Percentiles rank a stretch among this genome's conserved stretches.
These are phyloP conservation scores for Bufo gargarizans DNA, from an alignment of 2,113 vertebrate species.

Conservation along the genomic window DNA sequence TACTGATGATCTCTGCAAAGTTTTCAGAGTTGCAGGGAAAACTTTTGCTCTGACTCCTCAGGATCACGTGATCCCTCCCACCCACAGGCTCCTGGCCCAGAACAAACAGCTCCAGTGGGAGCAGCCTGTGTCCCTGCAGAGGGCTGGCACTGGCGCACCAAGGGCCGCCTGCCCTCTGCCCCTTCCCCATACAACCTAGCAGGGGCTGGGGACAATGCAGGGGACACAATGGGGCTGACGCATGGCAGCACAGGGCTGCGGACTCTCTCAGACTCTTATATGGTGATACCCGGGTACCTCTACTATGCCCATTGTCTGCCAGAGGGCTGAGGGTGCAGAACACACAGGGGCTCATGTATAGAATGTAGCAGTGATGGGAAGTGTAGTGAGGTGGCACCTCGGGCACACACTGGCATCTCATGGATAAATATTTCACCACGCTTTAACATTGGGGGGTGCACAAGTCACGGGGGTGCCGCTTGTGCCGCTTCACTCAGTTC, in stretches of 20 bases:
- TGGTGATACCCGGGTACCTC: not conserved
- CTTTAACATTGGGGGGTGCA: not conserved
- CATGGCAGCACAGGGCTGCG: not conserved
- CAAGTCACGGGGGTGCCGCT: not conserved
- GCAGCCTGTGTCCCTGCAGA: not conserved
- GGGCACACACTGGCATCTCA: not conserved
- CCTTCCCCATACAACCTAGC: not conserved
- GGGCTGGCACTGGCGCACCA: not conserved
- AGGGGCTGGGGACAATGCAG: not conserved
- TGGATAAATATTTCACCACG: not conserved
- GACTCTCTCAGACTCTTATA: not conserved
- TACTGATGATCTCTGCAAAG: not conserved
- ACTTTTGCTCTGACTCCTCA: not conserved
- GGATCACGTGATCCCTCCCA: slow-evolving; percentile 49
- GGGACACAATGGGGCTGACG: not conserved
- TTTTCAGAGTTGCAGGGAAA: slow-evolving; percentile 7
- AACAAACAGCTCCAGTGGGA: slow-evolving; percentile 29
- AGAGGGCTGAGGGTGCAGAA: not conserved
- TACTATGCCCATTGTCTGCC: not conserved
- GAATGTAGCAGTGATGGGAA: not conserved
- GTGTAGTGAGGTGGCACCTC: not conserved
- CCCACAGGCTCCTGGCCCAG: slow-evolving; percentile 34
- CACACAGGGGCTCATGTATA: not conserved
- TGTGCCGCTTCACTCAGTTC: too few relatives aligned
- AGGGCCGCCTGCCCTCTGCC: not conserved